Evolutionary conservation across 2,888 invertebrate genomes (phyloP), one percentile per base, ranked within the genome.

Genomic region (Chrysolina americana): DNA sequence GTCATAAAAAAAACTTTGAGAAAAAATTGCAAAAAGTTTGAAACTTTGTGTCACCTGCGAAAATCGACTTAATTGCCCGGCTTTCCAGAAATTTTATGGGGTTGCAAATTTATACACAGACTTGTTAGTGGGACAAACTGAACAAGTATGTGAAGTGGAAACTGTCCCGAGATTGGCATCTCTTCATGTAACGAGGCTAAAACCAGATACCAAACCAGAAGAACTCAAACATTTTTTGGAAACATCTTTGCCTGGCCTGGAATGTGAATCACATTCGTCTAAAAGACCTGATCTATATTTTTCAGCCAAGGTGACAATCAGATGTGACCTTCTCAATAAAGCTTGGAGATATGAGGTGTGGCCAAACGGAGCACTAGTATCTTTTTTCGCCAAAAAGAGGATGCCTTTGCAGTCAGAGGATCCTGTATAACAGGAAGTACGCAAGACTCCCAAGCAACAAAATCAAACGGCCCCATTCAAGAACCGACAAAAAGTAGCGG

Each of bases 331-430:
- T 15, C n/a, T 48, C 15, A 48, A 48, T 48, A 17, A 48, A n/a
- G 48, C 17, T 15, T 48, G 48, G 48, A 17, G 48, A n/a, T 5
- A n/a, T n/a, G 48, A 48, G 48, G 48, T n/a, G n/a, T n/a, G n/a
- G n/a, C n/a, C n/a, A n/a, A n/a, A n/a, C n/a, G n/a, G n/a, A n/a
- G n/a, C n/a, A n/a, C 48, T 48, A n/a, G 1, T 5, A 47, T 48
- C 0, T 48, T 17, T 48, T 48, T 48, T 48, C n/a, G 48, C n/a
- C 48, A 48, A 48, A 48, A 48, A 48, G 48, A 48, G 48, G 48
- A 48, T 48, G 48, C 48, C n/a, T n/a, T n/a, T n/a, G n/a, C 41
- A 9, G 48, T 48, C n/a, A 59, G 59, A 59, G 59, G n/a, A 59
- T 59, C 59, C 59, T 59, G 59, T 59, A 11, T 13, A 48, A 48